Evolutionary conservation across 2,888 invertebrate species (phyloP).

Genomic region (Drosophila anomalata): DNA sequence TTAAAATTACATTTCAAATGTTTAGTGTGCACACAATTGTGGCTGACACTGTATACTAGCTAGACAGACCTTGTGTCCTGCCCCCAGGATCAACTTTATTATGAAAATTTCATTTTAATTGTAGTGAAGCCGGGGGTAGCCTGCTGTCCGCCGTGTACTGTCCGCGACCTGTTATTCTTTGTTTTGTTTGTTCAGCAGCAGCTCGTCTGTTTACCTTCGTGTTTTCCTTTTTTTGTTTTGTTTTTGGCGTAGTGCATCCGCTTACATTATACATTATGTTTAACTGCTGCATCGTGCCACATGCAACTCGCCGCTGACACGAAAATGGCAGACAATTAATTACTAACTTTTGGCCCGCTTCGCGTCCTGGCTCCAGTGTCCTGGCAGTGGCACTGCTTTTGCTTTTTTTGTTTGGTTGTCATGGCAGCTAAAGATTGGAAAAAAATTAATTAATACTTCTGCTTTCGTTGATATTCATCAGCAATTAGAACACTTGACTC

Average conservation of each 20-base stretch:
- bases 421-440: too few species aligned
- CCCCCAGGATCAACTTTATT: conserved; percentile 59
- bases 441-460: not conserved
- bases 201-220: conserved; percentile 20
- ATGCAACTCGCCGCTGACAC: conserved; percentile 42
- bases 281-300: conserved; percentile 35
- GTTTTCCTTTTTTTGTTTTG: conserved; percentile 1
- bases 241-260: conserved; percentile 28
- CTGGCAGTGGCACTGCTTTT: conserved; percentile 4
- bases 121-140: conserved; percentile 39
- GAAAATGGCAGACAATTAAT: conserved; percentile 47
- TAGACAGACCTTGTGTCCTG: conserved; percentile 9
- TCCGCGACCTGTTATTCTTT: conserved; percentile 15
- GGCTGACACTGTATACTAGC: conserved; percentile 21
- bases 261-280: conserved; percentile 50
- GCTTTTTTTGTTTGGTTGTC: not conserved
- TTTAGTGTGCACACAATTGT: conserved; percentile 41
- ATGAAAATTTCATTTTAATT: conserved; percentile 79
- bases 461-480: not conserved
- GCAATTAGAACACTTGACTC: not conserved
- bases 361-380: conserved; percentile 2
- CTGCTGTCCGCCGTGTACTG: conserved; percentile 17
- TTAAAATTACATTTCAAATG: conserved; percentile 72
- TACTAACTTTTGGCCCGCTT: conserved; percentile 16
- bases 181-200: conserved; percentile 8